Evolutionary conservation across 2,797 vertebrate genomes (phyloP).

Genomic region (Crenichthys baileyi): DNA sequence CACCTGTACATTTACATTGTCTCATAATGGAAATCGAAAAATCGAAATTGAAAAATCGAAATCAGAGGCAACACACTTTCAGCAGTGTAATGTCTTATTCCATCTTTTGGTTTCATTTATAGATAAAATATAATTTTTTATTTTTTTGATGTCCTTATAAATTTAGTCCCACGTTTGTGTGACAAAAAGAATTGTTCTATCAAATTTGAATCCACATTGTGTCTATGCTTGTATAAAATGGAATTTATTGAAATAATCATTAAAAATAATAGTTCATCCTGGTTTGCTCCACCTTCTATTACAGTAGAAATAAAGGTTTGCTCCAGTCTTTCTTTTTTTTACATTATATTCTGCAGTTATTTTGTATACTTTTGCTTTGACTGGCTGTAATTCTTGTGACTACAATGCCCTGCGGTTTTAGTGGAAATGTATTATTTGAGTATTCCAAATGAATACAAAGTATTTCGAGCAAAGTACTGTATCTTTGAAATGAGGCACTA

Average conservation of each 20-base stretch:
- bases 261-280: conserved; percentile 7
- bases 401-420: conserved; percentile 29
- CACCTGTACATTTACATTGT: conserved; percentile 20
- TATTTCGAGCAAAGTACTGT: conserved; percentile 50
- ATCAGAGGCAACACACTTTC: background rate
- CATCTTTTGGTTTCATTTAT: conserved; percentile 26
- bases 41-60: too few relatives aligned
- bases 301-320: conserved; percentile 3
- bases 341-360: conserved; percentile 14
- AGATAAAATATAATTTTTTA: conserved; percentile 18
- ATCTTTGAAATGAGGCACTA: conserved; percentile 22
- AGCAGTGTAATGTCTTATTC: conserved; percentile 24
- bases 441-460: conserved; percentile 41
- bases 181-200: conserved; percentile 14
- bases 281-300: background rate
- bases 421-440: conserved; percentile 49
- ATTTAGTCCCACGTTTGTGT: conserved; percentile 10
- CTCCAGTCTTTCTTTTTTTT: conserved; percentile 2
- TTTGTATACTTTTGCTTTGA: conserved; percentile 21
- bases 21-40: background rate
- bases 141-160: conserved; percentile 18
- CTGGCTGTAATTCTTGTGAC: conserved; percentile 31
- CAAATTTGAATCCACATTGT: conserved; percentile 2
- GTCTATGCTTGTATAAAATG: conserved; percentile 16
- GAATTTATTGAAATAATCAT: conserved; percentile 36